A percentile compares a stretch with the other conserved stretches of the same genome.
These are phyloP conservation scores for Battus philenor DNA, from an alignment of 1,140 invertebrate species.

Conservation along the genomic window DNA sequence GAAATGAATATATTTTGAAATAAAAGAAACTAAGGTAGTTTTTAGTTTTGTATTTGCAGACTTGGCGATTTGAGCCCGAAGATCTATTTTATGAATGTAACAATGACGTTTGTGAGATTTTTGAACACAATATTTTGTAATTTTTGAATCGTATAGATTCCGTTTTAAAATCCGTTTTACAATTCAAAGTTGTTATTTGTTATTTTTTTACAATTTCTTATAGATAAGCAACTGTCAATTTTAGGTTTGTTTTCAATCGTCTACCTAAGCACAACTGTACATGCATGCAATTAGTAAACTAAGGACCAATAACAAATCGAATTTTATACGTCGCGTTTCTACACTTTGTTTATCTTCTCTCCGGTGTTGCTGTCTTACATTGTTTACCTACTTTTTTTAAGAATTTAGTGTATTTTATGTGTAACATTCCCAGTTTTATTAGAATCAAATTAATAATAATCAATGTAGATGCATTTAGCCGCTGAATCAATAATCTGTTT, in stretches of 20 bases:
- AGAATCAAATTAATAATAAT: slow-evolving; percentile 24
- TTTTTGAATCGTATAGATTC: slow-evolving; percentile 1
- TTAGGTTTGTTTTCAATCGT: slow-evolving; percentile 11
- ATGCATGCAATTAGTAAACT: slow-evolving; percentile 16
- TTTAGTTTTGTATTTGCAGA: slow-evolving; percentile 4
- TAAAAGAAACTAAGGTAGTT: too few relatives aligned
- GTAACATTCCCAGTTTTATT: slow-evolving; percentile 48
- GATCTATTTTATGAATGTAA: slow-evolving; percentile 8
- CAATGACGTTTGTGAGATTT: background rate
- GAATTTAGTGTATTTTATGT: slow-evolving; percentile 39
- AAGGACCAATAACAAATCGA: slow-evolving; percentile 24
- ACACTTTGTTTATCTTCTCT: slow-evolving; percentile 8
- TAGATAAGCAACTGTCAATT: slow-evolving; percentile 16
- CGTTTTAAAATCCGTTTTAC: slow-evolving; percentile 8
- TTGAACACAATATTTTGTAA: slow-evolving; percentile 6
- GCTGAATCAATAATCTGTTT: background rate
- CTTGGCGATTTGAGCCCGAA: slow-evolving; percentile 1
- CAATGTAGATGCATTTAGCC: slow-evolving; percentile 23
- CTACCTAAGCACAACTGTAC: slow-evolving; percentile 20
- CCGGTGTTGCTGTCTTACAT: slow-evolving; percentile 5
- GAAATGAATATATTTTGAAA: background rate
- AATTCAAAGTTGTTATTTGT: slow-evolving; percentile 37
- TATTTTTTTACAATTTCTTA: slow-evolving; percentile 46
- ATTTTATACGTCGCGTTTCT: slow-evolving; percentile 8
- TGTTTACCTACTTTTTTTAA: background rate